Base-by-base conservation (phyloP, 2,888 invertebrate genomes). In the Heteropelma amictum region DNA sequence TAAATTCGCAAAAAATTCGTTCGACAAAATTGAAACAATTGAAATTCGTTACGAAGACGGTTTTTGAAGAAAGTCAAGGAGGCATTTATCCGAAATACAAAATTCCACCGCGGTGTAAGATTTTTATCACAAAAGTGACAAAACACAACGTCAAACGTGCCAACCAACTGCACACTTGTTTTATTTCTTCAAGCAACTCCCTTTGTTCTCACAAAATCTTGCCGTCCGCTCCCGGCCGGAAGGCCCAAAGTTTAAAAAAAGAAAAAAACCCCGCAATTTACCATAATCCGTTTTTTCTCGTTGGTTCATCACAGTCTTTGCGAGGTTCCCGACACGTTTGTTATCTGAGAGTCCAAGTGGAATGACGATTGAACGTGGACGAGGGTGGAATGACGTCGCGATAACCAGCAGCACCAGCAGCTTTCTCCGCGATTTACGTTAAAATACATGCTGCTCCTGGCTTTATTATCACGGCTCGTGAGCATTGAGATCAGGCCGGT, bases 211-310 rank as follows among this genome's bases (percentile, higher is more conserved):
- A n/a, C 21, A 10, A 23, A 10, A 23, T 23, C n/a, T 47, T 23
- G 21, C 10, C n/a, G 4, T 23, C 23, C 23, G 21, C 47, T 65
- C n/a, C 12, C n/a, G n/a, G n/a, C n/a, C n/a, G n/a, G n/a, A n/a
- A n/a, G n/a, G n/a, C n/a, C n/a, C n/a, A 54, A 47, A 33, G 17
- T 42, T 14, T 26, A 40, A 58, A n/a, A 23, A 40, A 47, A 1
- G 14, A 17, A 64, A 28, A 51, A 26, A n/a, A 30, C 4, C n/a
- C n/a, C 5, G 8, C 3, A 6, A 49, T 60, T 85, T 82, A 86
- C 86, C 86, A 86, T 87, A 86, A 85, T 86, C 82, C 76, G 78
- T 79, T 77, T 80, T 81, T 82, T 77, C 79, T 80, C 79, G 80
- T 80, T 80, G 80, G 78, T 79, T 85, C 87, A 87, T 87, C 86